These are phyloP conservation scores for Bemisia tabaci DNA, from an alignment of 1,140 invertebrate genomes.

Conservation along the genomic window DNA sequence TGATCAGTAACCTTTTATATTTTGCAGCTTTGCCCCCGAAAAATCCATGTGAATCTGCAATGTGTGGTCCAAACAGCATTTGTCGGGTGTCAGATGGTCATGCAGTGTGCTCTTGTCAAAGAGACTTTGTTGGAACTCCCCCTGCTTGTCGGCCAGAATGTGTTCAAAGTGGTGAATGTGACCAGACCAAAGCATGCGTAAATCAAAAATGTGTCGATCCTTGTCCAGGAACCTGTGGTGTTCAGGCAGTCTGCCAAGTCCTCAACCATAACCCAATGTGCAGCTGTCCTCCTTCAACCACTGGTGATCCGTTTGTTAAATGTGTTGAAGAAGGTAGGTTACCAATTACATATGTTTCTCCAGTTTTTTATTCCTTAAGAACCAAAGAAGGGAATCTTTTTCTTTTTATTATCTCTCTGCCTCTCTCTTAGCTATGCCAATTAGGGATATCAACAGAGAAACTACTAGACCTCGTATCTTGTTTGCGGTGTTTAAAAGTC, in stretches of 20 bases:
- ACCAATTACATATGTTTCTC: no score
- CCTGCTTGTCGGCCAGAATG: constrained; percentile 66
- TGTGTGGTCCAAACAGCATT: constrained; percentile 66
- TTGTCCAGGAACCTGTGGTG: constrained; percentile 61
- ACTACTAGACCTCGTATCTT: no score
- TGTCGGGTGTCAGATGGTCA: constrained; percentile 50
- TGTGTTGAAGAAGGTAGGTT: constrained; percentile 56
- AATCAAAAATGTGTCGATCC: constrained; percentile 68
- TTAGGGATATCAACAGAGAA: no score
- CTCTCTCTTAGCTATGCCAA: no score
- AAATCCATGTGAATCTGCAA: constrained; percentile 62
- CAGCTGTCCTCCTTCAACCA: constrained; percentile 55
- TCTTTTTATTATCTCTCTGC: no score
- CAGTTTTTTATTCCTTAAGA: no score
- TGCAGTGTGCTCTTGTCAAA: constrained; percentile 63
- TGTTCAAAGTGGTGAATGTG: constrained; percentile 61
- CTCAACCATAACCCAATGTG: constrained; percentile 75
- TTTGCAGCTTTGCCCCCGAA: constrained; percentile 31
- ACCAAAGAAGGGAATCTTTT: no score
- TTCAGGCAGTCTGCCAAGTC: constrained; percentile 61
- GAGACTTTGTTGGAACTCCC: constrained; percentile 58
- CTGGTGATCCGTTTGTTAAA: constrained; percentile 69
- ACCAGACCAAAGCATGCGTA: constrained; percentile 56
- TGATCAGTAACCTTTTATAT: no score
- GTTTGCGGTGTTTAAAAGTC: no score